phyloP scores from a whole-genome alignment of 2,113 vertebrate genomes.

The Dicaeum eximium region DNA sequence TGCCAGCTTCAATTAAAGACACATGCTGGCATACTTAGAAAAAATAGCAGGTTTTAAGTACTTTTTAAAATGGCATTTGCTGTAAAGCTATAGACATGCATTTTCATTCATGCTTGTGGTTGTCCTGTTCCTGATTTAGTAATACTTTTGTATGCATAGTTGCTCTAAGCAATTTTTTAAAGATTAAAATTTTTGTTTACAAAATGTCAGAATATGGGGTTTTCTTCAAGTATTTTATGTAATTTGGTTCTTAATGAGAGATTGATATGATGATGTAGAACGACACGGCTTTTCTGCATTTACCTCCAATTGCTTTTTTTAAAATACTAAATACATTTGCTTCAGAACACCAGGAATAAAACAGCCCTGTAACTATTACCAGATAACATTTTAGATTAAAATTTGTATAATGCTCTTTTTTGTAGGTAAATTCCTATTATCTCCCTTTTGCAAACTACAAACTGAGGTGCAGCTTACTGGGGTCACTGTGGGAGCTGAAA shows the following conservation, averaged over 20 bases:
- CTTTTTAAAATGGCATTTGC: background rate
- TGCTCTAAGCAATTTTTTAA: conserved; percentile 25
- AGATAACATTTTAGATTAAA: background rate
- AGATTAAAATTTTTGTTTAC: conserved; percentile 52
- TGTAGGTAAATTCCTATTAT: background rate
- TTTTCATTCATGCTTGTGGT: conserved; percentile 16
- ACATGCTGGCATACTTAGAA: background rate
- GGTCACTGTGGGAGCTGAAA: background rate
- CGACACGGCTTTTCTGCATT: background rate
- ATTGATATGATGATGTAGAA: background rate
- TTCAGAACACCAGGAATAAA: background rate
- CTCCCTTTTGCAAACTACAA: background rate
- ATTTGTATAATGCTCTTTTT: background rate
- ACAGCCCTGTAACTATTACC: background rate
- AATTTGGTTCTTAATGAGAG: background rate
- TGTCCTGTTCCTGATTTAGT: conserved; percentile 27
- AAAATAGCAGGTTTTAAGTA: background rate
- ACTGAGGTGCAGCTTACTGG: background rate
- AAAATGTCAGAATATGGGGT: conserved; percentile 8
- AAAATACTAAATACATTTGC: background rate
- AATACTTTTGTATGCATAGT: conserved; percentile 30
- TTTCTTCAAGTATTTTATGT: conserved; percentile 10
- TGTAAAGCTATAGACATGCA: conserved; percentile 40
- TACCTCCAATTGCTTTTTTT: background rate
- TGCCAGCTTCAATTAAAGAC: background rate